phyloP scores from a whole-genome alignment of 2,888 invertebrate species.

The Pharmacophagus antenor region DNA sequence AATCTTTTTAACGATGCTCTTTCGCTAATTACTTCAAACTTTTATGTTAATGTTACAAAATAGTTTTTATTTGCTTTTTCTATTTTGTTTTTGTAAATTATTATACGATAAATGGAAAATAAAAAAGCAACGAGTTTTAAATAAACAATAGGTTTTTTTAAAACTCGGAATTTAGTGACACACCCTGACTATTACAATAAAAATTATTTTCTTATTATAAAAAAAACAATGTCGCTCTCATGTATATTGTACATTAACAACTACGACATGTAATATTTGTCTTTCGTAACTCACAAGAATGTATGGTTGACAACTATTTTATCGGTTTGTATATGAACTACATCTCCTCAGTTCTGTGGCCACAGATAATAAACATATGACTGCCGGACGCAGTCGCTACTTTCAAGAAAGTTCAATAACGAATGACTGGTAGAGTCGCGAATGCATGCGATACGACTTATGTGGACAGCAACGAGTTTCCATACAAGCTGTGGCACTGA shows the following conservation, averaged over 20 bases:
- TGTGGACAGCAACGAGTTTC: conserved; percentile 4
- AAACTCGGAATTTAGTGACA: too few species aligned
- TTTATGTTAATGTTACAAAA: too few species aligned
- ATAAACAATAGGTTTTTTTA: too few species aligned
- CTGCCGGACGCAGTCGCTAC: conserved; percentile 18
- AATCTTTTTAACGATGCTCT: neutral
- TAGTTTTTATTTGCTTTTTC: neutral
- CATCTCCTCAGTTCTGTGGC: conserved; percentile 7
- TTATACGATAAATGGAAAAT: neutral
- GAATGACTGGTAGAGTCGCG: conserved; percentile 32
- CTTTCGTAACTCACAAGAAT: too few species aligned
- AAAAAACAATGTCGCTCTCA: too few species aligned
- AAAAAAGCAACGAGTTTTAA: too few species aligned
- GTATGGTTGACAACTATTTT: neutral
- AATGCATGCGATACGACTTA: conserved; percentile 19
- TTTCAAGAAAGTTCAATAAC: conserved; percentile 55
- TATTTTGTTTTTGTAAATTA: neutral
- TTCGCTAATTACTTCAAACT: neutral
- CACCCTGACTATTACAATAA: too few species aligned
- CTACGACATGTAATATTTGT: too few species aligned
- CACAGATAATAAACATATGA: conserved; percentile 15
- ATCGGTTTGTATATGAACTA: neutral
- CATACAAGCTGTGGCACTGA: neutral
- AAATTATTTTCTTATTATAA: too few species aligned
- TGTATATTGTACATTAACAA: too few species aligned